A percentile compares a stretch with the other conserved stretches of the same genome.
Evolutionary conservation across 2,888 invertebrate genomes (phyloP).

Genomic region (Agonopterix subpropinquella): DNA sequence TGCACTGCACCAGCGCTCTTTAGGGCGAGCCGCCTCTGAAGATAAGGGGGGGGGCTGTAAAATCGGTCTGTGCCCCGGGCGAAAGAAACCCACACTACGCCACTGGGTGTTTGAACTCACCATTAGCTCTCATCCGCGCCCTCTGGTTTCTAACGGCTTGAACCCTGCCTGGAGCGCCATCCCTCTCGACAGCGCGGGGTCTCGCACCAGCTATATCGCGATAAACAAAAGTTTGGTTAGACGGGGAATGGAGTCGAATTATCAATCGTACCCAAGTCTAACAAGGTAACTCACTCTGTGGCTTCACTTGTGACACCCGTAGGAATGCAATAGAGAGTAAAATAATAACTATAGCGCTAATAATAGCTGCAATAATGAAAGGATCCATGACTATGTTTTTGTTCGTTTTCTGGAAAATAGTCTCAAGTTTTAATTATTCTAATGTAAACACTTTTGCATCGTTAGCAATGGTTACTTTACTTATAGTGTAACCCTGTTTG

Average conservation of each 20-base stretch:
- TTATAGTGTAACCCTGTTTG: too few species aligned
- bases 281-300: conserved; percentile 37
- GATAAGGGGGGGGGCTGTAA: too few species aligned
- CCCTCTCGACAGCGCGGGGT: conserved; percentile 57
- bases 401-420: too few species aligned
- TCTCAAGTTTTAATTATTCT: too few species aligned
- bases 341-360: conserved; percentile 55
- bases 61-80: too few species aligned
- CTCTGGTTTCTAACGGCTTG: conserved; percentile 85
- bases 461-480: too few species aligned
- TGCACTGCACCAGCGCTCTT: too few species aligned
- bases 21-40: too few species aligned
- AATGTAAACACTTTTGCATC: too few species aligned
- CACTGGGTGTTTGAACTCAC: conserved; percentile 24
- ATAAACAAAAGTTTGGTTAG: neutral
- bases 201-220: conserved; percentile 21
- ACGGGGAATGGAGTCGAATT: neutral
- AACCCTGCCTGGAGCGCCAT: conserved; percentile 80
- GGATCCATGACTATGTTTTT: conserved; percentile 44
- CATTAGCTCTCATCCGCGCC: conserved; percentile 78
- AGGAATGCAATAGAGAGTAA: conserved; percentile 49
- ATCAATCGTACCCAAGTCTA: neutral
- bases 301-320: conserved; percentile 44
- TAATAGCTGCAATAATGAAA: conserved; percentile 59
- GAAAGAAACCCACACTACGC: too few species aligned